Evolutionary conservation across 2,113 vertebrate species (phyloP).

Genomic region (Trogon melanurus): DNA sequence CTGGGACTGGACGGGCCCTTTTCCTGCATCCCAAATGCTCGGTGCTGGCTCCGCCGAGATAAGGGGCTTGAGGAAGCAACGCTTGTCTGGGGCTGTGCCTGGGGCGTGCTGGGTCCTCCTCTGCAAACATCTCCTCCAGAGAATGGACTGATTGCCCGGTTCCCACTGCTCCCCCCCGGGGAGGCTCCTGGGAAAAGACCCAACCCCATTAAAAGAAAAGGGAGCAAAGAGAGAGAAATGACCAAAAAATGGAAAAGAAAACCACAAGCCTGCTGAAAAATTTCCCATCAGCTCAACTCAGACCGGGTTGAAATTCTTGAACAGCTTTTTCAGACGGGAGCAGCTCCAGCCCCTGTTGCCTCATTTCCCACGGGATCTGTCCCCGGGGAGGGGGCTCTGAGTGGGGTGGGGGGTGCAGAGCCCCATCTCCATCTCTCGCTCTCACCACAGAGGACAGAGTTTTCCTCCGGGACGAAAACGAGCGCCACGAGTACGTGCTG

Average conservation of each 20-base stretch:
- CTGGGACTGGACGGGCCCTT: not conserved
- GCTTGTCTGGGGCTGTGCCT: not conserved
- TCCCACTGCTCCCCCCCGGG: not conserved
- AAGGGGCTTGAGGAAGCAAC: not conserved
- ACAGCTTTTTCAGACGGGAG: not conserved
- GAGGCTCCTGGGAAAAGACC: not conserved
- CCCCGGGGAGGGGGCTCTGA: not conserved
- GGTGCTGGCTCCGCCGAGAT: not conserved
- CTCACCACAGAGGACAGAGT: slow-evolving; percentile 81
- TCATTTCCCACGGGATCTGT: not conserved
- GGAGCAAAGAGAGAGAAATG: not conserved
- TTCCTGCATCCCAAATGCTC: not conserved
- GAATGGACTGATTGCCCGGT: not conserved
- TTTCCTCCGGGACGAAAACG: slow-evolving; percentile 79
- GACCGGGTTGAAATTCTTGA: not conserved
- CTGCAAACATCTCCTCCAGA: not conserved
- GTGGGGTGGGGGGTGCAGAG: not conserved
- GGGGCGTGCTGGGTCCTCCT: not conserved
- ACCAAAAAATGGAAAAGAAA: not conserved
- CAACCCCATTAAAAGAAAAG: not conserved
- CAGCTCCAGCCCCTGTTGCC: not conserved
- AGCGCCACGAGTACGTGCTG: slow-evolving; percentile 85
- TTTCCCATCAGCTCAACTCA: not conserved
- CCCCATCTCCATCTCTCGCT: not conserved
- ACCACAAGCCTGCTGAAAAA: not conserved